These are phyloP conservation scores for Euproctis similis DNA, from an alignment of 2,888 invertebrate genomes.

Conservation along the genomic window DNA sequence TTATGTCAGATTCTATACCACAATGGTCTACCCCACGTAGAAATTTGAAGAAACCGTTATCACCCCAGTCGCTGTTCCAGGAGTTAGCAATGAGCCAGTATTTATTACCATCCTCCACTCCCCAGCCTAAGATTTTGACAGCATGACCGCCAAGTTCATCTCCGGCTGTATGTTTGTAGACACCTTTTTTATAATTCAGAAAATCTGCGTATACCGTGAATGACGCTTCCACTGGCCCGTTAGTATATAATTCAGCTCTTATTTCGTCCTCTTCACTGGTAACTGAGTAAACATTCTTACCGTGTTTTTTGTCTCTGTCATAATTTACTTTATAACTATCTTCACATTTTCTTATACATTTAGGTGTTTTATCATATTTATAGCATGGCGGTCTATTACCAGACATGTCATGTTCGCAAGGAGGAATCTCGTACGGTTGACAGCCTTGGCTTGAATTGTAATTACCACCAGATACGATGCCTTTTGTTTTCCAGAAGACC, in stretches of 20 bases:
- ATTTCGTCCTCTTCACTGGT: conserved; percentile 80
- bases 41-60: conserved; percentile 91
- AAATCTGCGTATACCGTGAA: conserved; percentile 92
- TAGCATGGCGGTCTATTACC: conserved; percentile 84
- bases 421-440: conserved; percentile 87
- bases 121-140: conserved; percentile 93
- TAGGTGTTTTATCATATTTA: conserved; percentile 85
- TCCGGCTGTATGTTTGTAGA: conserved; percentile 81
- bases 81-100: conserved; percentile 96
- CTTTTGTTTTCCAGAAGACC: conserved; percentile 88
- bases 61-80: conserved; percentile 96
- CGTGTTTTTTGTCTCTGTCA: conserved; percentile 84
- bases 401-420: conserved; percentile 93
- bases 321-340: conserved; percentile 77
- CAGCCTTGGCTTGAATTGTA: conserved; percentile 88
- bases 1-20: conserved; percentile 82
- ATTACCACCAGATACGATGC: conserved; percentile 91
- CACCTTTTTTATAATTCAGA: conserved; percentile 87
- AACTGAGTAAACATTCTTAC: conserved; percentile 79
- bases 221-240: conserved; percentile 93
- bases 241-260: conserved; percentile 86
- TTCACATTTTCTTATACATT: conserved; percentile 74
- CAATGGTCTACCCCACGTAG: conserved; percentile 86
- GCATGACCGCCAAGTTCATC: conserved; percentile 88
- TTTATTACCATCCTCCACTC: conserved; percentile 82